Evolutionary conservation across 2,797 vertebrate genomes (phyloP).

Genomic region (Silurus lanzhouensis): DNA sequence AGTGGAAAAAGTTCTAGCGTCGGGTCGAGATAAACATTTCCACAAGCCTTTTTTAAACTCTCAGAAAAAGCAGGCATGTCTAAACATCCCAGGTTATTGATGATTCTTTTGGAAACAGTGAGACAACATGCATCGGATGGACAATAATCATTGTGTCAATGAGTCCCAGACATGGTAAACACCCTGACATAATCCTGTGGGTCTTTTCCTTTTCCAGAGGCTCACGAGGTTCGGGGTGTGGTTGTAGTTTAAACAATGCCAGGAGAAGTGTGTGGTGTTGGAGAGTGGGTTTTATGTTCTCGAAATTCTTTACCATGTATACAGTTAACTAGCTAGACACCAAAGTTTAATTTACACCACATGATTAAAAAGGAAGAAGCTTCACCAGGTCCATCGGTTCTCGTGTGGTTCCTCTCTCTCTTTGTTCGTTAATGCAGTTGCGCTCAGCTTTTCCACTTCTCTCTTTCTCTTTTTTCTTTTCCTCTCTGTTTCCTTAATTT

Average conservation of each 20-base stretch:
- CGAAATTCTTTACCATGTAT: background rate
- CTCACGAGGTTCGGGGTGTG: too few relatives aligned
- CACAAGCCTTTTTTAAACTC: background rate
- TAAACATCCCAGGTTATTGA: background rate
- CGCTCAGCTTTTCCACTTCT: slow-evolving; percentile 4
- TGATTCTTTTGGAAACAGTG: background rate
- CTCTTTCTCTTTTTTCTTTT: background rate
- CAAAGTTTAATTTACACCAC: background rate
- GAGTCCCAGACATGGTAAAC: background rate
- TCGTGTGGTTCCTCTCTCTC: background rate
- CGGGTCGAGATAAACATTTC: slow-evolving; percentile 4
- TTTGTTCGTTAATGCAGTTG: background rate
- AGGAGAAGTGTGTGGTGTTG: background rate
- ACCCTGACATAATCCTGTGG: background rate
- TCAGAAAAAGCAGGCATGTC: background rate
- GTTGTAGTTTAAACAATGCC: background rate
- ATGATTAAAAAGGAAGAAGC: background rate
- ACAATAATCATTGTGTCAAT: background rate
- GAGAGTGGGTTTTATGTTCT: background rate
- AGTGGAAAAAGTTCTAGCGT: background rate
- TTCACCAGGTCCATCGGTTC: background rate
- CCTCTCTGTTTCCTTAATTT: background rate
- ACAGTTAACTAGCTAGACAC: background rate
- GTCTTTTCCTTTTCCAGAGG: background rate
- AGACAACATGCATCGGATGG: background rate